Evolutionary conservation across 2,888 invertebrate species (phyloP), one percentile per base, ranked within the genome.

Genomic region (Tachina lurida): DNA sequence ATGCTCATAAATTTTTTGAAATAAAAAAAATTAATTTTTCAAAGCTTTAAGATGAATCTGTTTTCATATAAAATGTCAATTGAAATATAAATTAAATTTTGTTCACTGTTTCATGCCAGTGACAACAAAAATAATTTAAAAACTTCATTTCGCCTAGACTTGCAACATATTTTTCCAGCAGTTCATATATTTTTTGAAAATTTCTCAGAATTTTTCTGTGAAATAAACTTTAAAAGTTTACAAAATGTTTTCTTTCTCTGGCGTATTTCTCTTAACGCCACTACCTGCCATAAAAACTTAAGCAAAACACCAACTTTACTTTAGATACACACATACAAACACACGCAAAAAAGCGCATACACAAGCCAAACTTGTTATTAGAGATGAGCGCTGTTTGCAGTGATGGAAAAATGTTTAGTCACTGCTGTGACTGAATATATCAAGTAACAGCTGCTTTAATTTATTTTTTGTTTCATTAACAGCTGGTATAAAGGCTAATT

Each of bases 241-340:
- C 0, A 60, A 68, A 60, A 22, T 19, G 0, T n/a, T 43, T 17
- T 8, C n/a, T 10, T 52, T 54, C 0, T 58, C 12, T 15, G 10
- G 12, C 17, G 13, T 12, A 54, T 31, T 31, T 31, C 31, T 19
- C 70, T 45, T 60, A 62, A 22, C 31, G 15, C 45, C 31, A 41
- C 31, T 70, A 52, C 52, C 70, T 62, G 68, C 39, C 67, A 67
- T 56, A 17, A 62, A 58, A 78, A 60, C 68, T 52, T 78, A n/a
- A 43, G 43, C 31, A 39, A 17, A 58, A 22, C 43, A 52, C 0
- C 13, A 71, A 63, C 13, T 49, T 49, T 15, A n/a, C 17, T 31
- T 2, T 13, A 43, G 39, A 7, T 54, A 31, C 41, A n/a, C 13
- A 19, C 3, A 41, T 41, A 13, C 41, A 10, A 0, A 10, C 13